These are phyloP conservation scores for Sebastes minor DNA, from an alignment of 2,797 vertebrate species.

Conservation along the genomic window DNA sequence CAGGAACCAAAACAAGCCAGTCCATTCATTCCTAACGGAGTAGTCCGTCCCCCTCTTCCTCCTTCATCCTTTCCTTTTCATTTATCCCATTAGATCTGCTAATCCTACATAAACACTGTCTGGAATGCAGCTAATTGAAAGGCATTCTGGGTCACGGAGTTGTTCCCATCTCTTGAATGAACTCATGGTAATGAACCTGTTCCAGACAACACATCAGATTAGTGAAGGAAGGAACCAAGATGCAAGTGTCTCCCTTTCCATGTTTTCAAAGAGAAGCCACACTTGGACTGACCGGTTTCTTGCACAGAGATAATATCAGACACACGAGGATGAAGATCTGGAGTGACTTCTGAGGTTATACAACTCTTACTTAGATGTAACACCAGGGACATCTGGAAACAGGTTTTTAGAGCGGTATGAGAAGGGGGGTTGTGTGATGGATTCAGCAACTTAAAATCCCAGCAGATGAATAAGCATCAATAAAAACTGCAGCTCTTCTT, in stretches of 20 bases:
- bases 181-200: constrained; percentile 48
- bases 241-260: neutral
- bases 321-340: neutral
- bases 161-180: constrained; percentile 58
- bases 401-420: neutral
- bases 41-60: constrained; percentile 36
- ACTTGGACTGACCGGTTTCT: neutral
- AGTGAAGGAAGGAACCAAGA: constrained; percentile 13
- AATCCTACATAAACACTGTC: constrained; percentile 58
- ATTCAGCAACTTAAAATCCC: constrained; percentile 29
- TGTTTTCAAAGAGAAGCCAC: neutral
- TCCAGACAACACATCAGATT: constrained; percentile 31
- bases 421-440: constrained; percentile 9
- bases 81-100: constrained; percentile 61
- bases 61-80: constrained; percentile 55
- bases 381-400: neutral
- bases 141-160: constrained; percentile 51
- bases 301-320: neutral
- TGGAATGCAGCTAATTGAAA: constrained; percentile 68
- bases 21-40: constrained; percentile 57
- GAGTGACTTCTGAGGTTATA: neutral
- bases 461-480: constrained; percentile 23
- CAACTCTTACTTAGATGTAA: neutral
- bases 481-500: constrained; percentile 64
- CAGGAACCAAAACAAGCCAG: constrained; percentile 44